phyloP scores from a whole-genome alignment of 2,888 invertebrate species.

The Pristionchus maxplancki region DNA sequence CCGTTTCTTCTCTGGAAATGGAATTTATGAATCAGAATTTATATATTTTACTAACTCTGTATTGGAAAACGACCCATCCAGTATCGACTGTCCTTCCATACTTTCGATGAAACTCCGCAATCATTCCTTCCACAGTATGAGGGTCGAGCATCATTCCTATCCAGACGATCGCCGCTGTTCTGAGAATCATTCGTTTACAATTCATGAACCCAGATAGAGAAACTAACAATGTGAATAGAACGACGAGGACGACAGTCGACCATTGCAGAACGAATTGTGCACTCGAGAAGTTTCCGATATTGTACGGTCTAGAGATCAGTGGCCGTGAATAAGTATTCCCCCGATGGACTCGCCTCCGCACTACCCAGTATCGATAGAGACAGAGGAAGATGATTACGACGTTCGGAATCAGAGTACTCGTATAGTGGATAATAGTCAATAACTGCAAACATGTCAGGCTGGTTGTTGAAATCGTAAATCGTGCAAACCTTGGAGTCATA shows the following conservation, averaged over 20 bases:
- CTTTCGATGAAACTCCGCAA: background rate
- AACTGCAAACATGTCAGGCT: background rate
- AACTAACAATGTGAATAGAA: background rate
- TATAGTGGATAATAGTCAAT: background rate
- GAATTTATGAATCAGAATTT: background rate
- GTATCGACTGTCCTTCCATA: background rate
- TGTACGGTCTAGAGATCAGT: background rate
- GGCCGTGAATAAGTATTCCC: background rate
- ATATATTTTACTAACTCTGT: background rate
- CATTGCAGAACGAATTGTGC: background rate
- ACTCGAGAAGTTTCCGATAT: background rate
- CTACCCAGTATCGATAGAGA: slow-evolving; percentile 4
- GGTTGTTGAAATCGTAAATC: background rate
- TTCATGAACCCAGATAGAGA: background rate
- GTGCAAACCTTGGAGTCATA: background rate
- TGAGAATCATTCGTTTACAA: background rate
- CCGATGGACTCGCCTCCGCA: background rate
- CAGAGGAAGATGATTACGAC: background rate
- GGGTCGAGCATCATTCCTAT: background rate
- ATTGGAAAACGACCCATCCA: background rate
- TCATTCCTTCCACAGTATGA: background rate
- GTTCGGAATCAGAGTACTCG: background rate
- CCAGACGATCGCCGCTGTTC: background rate
- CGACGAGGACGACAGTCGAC: background rate
- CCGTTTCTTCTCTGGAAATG: background rate